Base-by-base conservation (phyloP, 1,140 invertebrate species). In the Solen grandis region DNA sequence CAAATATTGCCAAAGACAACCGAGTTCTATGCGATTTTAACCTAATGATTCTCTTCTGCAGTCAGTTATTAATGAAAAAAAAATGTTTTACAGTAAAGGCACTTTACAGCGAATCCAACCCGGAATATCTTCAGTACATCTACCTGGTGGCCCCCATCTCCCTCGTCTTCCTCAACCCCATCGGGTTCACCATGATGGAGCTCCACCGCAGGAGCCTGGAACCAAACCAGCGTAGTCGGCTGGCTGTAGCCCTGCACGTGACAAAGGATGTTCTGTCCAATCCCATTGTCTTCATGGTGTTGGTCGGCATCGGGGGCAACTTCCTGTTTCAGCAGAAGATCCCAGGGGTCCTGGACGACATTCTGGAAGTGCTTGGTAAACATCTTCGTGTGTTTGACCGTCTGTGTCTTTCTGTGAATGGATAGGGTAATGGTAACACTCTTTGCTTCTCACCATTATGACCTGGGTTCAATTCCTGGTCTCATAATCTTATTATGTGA, bases 91-190 rank as follows among this genome's bases (percentile, higher is more conserved):
- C 91, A 93, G 93, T 95, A 38, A 85, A 89, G 55, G 93, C 94
- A 10, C 85, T 95, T 35, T 95, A 95, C 88, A 76, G 85, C 5
- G 89, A 93, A 38, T 95, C 94, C 4, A 97, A 99, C 93, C 96
- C 97, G 8, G 96, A 98, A 87, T 99, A 97, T 94, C 94, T 97
- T 0, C 94, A 95, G 1, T 99, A 99, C 92, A 92, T 99, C 8
- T 99, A 99, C 91, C 92, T 99, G 10, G 95, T 99, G 25, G 97
- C 97, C 29, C 98, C 98, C 2, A 97, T 99, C 91, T 98, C 97
- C 62, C 91, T 99, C 38, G 95, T 97, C 1, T 95, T 99, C 80
- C 93, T 99, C 22, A 99, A 99, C 93, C 97, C 98, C 0, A 94
- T 99, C 84, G 97, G 96, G 36, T 97, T 99, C 91, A 92, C 97